Base-by-base conservation (phyloP, 2,888 invertebrate species). In the Cylloceria caligata region DNA sequence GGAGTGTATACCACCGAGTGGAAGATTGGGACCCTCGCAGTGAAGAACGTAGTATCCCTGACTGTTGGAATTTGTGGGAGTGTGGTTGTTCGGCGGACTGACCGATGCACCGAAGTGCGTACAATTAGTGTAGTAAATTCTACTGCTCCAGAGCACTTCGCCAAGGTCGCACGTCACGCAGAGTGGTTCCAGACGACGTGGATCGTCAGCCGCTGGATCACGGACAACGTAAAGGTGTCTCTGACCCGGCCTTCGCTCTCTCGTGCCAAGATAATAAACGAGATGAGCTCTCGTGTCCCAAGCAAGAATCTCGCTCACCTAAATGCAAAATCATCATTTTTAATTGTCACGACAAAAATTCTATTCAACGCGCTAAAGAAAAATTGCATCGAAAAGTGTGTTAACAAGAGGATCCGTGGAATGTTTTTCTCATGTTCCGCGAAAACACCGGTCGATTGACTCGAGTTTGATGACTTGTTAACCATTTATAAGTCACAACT, bases 11-110 rank as follows among this genome's bases (percentile, higher is more conserved):
- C 95, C 97, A 60, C 97, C 97, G 88, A 97, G 94, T 81, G 98
- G 98, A 85, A 98, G 95, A 81, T 97, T 97, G 55, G 98, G 98
- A n/a, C 98, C 98, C 88, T 96, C 96, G 93, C 99, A 99, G 91
- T 97, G 96, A 87, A 98, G 94, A 87, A 97, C 97, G 92, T 97
- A 98, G 91, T 93, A 92, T 71, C 92, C 92, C 45, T 89, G 88
- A 36, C 83, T 77, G 45, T 76, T 83, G n/a, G 67, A 24, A 21
- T 42, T 81, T 55, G 9, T 76, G 81, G 65, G 72, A 74, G 47
- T 64, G 21, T 86, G 78, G 16, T 81, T 73, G n/a, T 85, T 45
- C n/a, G 92, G 83, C 3, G 92, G 91, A 83, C 91, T 95, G 88
- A 97, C 95, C 88, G 95, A 95, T 67, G 97, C 97, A 89, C 95